Evolutionary conservation across 1,140 invertebrate genomes (phyloP).

Genomic region (Doryteuthis pealeii): DNA sequence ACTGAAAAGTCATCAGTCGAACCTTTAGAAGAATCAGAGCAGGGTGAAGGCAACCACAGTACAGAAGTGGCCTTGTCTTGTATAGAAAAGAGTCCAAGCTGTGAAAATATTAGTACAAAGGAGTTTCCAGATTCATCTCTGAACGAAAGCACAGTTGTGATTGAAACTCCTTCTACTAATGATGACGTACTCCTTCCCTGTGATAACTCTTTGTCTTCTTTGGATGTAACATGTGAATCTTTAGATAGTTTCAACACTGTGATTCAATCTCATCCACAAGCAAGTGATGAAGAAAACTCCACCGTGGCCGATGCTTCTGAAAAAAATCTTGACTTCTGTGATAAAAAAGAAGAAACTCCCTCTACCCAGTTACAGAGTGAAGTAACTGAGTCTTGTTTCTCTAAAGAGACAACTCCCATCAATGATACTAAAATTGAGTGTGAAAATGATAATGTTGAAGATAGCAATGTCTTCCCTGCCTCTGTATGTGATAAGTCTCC

Average conservation of each 20-base stretch:
- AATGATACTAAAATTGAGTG: no score
- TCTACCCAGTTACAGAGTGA: background rate
- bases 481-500: background rate
- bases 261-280: background rate
- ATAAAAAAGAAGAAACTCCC: background rate
- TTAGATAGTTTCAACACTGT: constrained; percentile 1
- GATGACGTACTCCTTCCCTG: background rate
- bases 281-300: background rate
- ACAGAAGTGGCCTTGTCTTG: background rate
- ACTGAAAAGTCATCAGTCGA: background rate
- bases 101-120: background rate
- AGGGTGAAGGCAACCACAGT: background rate
- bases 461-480: no score
- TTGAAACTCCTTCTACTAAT: background rate
- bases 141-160: background rate
- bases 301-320: background rate
- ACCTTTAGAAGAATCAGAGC: background rate
- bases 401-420: no score
- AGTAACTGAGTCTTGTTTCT: no score
- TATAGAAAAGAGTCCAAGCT: background rate
- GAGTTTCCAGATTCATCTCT: background rate
- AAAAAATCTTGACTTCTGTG: background rate
- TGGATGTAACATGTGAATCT: constrained; percentile 1
- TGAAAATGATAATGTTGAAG: no score
- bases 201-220: background rate